Evolutionary conservation across 2,888 invertebrate genomes (phyloP).

Genomic region (Drosophila rubida): DNA sequence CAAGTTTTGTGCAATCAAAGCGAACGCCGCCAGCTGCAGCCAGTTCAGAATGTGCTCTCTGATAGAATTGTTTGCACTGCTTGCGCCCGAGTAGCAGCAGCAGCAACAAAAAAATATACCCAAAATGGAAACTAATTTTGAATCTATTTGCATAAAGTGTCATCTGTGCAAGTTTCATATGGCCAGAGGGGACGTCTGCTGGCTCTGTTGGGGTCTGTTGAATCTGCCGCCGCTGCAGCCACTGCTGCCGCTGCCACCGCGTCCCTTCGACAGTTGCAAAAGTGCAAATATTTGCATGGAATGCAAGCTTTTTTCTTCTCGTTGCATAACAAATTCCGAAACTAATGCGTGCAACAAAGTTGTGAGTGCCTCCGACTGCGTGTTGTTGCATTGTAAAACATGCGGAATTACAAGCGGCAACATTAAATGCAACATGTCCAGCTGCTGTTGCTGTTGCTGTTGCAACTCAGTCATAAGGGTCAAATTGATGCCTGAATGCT

Average conservation of each 20-base stretch:
- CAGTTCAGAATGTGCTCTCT: background rate
- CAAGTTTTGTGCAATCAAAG: constrained; percentile 39
- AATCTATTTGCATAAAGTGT: constrained; percentile 82
- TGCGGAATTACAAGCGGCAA: constrained; percentile 60
- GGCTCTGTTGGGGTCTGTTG: constrained; percentile 1
- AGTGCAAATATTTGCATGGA: constrained; percentile 68
- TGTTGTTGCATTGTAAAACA: constrained; percentile 61
- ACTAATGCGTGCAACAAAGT: constrained; percentile 48
- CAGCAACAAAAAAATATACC: constrained; percentile 6
- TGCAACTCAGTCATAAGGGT: constrained; percentile 11
- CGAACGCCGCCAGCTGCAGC: constrained; percentile 28
- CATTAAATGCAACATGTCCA: constrained; percentile 64
- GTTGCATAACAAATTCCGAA: constrained; percentile 56
- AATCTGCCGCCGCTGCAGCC: background rate
- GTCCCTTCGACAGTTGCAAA: constrained; percentile 30
- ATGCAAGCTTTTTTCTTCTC: constrained; percentile 8
- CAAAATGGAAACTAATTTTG: constrained; percentile 80
- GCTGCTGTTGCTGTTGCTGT: constrained; percentile 9
- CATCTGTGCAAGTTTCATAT: constrained; percentile 69
- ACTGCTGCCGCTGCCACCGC: constrained; percentile 7
- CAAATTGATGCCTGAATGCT: background rate
- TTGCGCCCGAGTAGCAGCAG: constrained; percentile 4
- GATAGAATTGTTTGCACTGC: constrained; percentile 2
- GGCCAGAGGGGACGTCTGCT: constrained; percentile 25
- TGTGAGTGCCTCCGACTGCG: constrained; percentile 4